Conservation (phyloP, 2,797 vertebrate species). For the Coccyzus lansbergi region DNA sequence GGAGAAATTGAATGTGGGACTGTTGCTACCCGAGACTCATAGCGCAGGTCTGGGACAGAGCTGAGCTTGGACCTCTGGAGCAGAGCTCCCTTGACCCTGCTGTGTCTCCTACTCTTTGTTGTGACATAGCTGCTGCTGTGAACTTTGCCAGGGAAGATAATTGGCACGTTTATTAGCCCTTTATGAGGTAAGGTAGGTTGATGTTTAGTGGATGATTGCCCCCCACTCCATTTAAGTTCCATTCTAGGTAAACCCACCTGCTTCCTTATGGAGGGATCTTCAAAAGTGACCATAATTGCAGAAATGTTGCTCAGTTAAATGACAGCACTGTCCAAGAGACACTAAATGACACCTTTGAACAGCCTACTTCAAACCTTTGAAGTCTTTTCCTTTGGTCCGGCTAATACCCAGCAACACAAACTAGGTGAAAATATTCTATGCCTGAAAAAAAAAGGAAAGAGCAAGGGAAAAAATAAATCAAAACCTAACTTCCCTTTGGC, state of each 20-base stretch:
- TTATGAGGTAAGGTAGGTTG: neutral
- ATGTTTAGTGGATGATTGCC: neutral
- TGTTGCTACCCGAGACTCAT: neutral
- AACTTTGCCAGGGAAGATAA: neutral
- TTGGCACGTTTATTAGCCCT: neutral
- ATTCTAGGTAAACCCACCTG: neutral
- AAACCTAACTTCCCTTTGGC: conserved; percentile 58
- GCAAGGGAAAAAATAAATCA: conserved; percentile 47
- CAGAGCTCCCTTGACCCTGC: rapidly evolving
- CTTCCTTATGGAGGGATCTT: neutral
- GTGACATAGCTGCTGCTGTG: neutral
- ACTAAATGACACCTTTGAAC: neutral
- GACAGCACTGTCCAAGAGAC: neutral
- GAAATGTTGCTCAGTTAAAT: neutral
- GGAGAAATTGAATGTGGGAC: neutral
- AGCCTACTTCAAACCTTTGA: neutral
- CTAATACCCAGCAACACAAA: conserved; percentile 32
- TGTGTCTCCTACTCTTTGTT: neutral
- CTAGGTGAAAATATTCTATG: conserved; percentile 34
- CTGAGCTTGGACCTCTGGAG: neutral
- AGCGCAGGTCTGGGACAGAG: neutral
- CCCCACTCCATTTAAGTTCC: neutral
- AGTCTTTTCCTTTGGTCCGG: conserved; percentile 44
- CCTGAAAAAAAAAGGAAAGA: neutral
- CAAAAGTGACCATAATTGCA: neutral